phyloP scores from a whole-genome alignment of 2,797 vertebrate genomes.

The Dendrocincla fuliginosa region DNA sequence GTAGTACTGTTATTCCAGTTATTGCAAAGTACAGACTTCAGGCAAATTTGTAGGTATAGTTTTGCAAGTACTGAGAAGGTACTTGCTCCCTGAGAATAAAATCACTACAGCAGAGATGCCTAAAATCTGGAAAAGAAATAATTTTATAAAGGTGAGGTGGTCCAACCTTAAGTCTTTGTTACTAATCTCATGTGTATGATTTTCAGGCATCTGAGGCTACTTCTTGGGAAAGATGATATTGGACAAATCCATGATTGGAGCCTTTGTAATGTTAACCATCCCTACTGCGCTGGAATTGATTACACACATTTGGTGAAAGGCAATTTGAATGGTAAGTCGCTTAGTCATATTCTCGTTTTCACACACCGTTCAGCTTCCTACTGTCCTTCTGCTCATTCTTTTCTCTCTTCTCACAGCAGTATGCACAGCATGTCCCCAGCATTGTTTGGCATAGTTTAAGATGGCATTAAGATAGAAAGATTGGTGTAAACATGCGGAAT shows the following conservation, averaged over 20 bases:
- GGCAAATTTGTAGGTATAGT: slow-evolving; percentile 61
- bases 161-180: slow-evolving; percentile 49
- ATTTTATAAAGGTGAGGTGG: slow-evolving; percentile 46
- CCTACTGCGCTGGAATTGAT: slow-evolving; percentile 73
- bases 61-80: slow-evolving; percentile 69
- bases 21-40: slow-evolving; percentile 57
- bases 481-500: slow-evolving; percentile 55
- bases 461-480: slow-evolving; percentile 51
- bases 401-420: slow-evolving; percentile 20
- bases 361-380: slow-evolving; percentile 67
- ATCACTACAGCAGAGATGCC: slow-evolving; percentile 57
- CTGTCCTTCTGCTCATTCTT: slow-evolving; percentile 65
- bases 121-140: slow-evolving; percentile 68
- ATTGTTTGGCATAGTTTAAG: slow-evolving; percentile 61
- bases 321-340: slow-evolving; percentile 72
- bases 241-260: slow-evolving; percentile 72
- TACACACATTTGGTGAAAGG: slow-evolving; percentile 65
- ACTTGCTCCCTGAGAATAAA: slow-evolving; percentile 66
- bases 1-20: slow-evolving; percentile 58
- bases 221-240: slow-evolving; percentile 72
- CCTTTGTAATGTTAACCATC: slow-evolving; percentile 72
- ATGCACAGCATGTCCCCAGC: slow-evolving; percentile 48
- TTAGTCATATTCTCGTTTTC: slow-evolving; percentile 74
- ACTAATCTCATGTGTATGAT: slow-evolving; percentile 66
- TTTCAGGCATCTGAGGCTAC: slow-evolving; percentile 54